Evolutionary conservation across 2,888 invertebrate genomes (phyloP).

Genomic region (Morpho achilles): DNA sequence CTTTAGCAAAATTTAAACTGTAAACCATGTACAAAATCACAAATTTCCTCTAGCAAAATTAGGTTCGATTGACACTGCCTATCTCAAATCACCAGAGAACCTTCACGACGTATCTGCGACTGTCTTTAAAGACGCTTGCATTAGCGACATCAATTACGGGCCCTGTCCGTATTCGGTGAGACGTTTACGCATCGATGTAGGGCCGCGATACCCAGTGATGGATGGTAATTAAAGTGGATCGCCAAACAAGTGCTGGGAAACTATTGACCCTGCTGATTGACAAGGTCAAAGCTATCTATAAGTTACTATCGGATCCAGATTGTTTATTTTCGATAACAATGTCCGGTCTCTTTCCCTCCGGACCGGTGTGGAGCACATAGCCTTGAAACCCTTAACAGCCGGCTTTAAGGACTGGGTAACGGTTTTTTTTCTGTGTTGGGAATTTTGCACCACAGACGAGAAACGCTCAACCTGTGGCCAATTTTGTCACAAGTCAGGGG

Average conservation of each 20-base stretch:
- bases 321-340: neutral
- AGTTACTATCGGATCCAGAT: neutral
- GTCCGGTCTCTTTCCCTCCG: too few relatives aligned
- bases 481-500: too few relatives aligned
- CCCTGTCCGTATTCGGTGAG: conserved; percentile 38
- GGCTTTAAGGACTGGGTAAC: too few relatives aligned
- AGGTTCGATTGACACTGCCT: conserved; percentile 1
- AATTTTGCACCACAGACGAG: too few relatives aligned
- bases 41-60: conserved; percentile 3
- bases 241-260: conserved; percentile 34
- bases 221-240: conserved; percentile 57
- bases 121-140: conserved; percentile 36
- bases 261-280: conserved; percentile 20
- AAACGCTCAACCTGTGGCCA: too few relatives aligned
- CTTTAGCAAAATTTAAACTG: too few relatives aligned
- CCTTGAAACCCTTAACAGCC: too few relatives aligned
- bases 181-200: conserved; percentile 33
- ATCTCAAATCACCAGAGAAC: conserved; percentile 5
- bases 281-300: conserved; percentile 8
- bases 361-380: too few relatives aligned
- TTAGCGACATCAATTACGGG: conserved; percentile 48
- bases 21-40: neutral
- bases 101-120: conserved; percentile 14
- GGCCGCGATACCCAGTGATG: conserved; percentile 45
- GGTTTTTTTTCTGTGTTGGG: too few relatives aligned